These are phyloP conservation scores for Ypsolopha sequella DNA, from an alignment of 2,888 invertebrate genomes.

Conservation along the genomic window DNA sequence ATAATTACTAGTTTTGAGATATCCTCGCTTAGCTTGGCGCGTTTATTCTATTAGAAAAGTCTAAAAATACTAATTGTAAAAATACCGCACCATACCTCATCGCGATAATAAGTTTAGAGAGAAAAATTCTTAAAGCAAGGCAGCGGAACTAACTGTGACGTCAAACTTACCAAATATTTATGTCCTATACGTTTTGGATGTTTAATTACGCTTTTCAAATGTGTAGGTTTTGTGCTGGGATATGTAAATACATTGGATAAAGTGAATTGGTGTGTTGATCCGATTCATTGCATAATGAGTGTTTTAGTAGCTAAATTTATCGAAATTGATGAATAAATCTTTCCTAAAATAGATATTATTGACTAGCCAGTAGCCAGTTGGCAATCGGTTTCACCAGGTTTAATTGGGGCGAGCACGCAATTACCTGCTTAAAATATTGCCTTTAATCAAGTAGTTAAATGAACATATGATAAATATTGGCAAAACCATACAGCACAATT, in stretches of 20 bases:
- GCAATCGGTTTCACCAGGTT: too few species aligned
- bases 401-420: too few species aligned
- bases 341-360: neutral
- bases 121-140: conserved; percentile 9
- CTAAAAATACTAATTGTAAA: neutral
- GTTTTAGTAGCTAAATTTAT: too few species aligned
- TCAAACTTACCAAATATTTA: conserved; percentile 29
- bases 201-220: conserved; percentile 12
- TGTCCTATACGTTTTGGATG: conserved; percentile 24
- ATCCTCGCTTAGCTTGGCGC: neutral
- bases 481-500: too few species aligned
- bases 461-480: too few species aligned
- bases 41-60: neutral
- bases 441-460: too few species aligned
- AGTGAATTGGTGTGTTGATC: neutral
- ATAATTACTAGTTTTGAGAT: conserved; percentile 4
- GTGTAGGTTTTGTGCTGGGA: neutral
- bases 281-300: neutral
- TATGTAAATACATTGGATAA: neutral
- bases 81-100: conserved; percentile 46
- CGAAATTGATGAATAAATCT: neutral
- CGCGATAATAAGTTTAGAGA: conserved; percentile 24
- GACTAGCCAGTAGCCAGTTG: too few species aligned
- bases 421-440: too few species aligned
- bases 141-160: conserved; percentile 12